These are phyloP conservation scores for Epistrophe grossulariae DNA, from an alignment of 2,888 invertebrate species.

Conservation along the genomic window DNA sequence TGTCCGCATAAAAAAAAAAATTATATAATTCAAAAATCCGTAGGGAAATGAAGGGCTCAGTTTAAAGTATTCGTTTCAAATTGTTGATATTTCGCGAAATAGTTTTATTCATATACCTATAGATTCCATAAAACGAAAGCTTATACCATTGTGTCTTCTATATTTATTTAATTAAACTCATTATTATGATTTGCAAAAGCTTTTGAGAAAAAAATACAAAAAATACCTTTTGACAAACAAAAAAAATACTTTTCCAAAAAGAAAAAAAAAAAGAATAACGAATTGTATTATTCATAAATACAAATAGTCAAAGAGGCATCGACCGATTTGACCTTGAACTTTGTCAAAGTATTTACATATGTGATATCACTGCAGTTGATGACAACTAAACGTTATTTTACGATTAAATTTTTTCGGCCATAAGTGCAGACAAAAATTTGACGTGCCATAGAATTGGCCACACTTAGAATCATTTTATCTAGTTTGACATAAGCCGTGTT, in stretches of 20 bases:
- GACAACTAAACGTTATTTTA: not conserved
- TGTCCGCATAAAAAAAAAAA: conserved; percentile 65
- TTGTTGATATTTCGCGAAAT: conserved; percentile 67
- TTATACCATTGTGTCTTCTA: conserved; percentile 11
- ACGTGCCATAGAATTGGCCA: too few species aligned
- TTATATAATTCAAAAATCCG: conserved; percentile 55
- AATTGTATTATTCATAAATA: not conserved
- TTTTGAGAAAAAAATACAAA: not conserved
- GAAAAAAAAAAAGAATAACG: not conserved
- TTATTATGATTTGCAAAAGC: conserved; percentile 36
- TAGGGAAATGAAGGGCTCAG: conserved; percentile 74
- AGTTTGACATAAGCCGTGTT: too few species aligned
- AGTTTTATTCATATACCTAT: conserved; percentile 26
- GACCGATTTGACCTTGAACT: not conserved
- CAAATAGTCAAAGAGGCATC: not conserved
- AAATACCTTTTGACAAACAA: not conserved
- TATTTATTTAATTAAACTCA: conserved; percentile 43
- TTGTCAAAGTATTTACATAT: not conserved
- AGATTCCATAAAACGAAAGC: conserved; percentile 37
- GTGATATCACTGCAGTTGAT: not conserved
- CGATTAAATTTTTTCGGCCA: too few species aligned
- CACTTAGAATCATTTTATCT: too few species aligned
- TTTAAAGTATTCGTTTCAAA: conserved; percentile 73
- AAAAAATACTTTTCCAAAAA: not conserved
- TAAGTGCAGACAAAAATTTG: too few species aligned